Conservation (phyloP, 2,113 vertebrate species). For the Probosciger aterrimus region DNA sequence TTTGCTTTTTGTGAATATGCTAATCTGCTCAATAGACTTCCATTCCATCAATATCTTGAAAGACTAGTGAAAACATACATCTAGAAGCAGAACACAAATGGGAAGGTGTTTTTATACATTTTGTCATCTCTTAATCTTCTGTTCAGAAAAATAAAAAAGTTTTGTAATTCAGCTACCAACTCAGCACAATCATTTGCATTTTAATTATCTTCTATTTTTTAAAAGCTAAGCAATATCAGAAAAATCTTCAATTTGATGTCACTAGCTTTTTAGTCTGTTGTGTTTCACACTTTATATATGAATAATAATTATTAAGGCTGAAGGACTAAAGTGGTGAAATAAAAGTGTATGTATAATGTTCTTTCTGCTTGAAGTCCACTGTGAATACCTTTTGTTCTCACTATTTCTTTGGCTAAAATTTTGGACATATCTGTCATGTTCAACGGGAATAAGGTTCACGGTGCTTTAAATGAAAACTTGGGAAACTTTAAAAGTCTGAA, state of each 20-base stretch:
- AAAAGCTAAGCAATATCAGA: neutral
- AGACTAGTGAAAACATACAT: neutral
- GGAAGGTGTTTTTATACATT: neutral
- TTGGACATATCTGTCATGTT: neutral
- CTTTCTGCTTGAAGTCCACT: neutral
- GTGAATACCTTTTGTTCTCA: neutral
- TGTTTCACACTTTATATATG: neutral
- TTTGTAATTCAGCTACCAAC: neutral
- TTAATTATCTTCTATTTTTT: neutral
- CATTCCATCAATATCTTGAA: neutral
- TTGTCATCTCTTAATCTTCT: neutral
- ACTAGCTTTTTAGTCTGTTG: neutral
- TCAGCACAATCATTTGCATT: neutral
- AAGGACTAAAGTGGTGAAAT: neutral
- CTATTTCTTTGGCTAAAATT: neutral
- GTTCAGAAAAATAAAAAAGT: neutral
- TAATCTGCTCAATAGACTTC: neutral
- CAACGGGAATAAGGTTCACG: neutral
- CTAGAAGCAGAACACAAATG: neutral
- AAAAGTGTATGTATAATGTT: neutral
- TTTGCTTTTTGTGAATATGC: neutral
- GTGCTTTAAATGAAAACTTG: neutral
- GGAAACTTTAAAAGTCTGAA: neutral
- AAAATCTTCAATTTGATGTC: neutral
- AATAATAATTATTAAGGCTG: neutral